Evolutionary conservation across 2,888 invertebrate species (phyloP).

Genomic region (Sinopyrophorus schimmeli): DNA sequence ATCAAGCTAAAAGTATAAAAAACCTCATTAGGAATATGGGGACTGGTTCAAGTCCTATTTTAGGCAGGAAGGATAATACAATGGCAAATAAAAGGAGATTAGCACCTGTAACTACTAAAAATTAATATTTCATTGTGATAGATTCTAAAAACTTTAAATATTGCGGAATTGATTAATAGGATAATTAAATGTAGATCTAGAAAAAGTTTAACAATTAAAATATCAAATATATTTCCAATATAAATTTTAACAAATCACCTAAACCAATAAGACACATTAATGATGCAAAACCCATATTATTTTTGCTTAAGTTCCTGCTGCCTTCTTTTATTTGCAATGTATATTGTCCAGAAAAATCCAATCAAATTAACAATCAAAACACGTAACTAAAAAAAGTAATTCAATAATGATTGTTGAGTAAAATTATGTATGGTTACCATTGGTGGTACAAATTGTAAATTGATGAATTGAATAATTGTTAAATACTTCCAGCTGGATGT

Average conservation of each 20-base stretch:
- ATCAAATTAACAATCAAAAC: conserved; percentile 76
- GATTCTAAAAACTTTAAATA: no score
- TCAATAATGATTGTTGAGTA: no score
- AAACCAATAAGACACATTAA: no score
- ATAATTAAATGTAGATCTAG: no score
- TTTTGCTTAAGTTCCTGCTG: conserved; percentile 50
- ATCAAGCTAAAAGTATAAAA: conserved; percentile 76
- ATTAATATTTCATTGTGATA: no score
- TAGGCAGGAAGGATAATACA: conserved; percentile 67
- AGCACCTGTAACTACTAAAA: no score
- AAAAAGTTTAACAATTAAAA: no score
- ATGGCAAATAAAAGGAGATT: conserved; percentile 58
- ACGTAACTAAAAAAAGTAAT: conserved; percentile 64
- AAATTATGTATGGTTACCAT: conserved; percentile 69
- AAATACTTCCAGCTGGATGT: conserved; percentile 78
- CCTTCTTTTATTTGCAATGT: conserved; percentile 69
- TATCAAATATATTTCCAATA: no score
- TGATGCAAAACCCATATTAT: no score
- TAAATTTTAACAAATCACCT: no score
- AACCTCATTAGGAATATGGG: conserved; percentile 82
- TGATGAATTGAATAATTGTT: conserved; percentile 73
- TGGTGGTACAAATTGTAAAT: conserved; percentile 75
- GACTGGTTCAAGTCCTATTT: conserved; percentile 75
- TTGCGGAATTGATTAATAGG: no score
- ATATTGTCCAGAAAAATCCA: conserved; percentile 79